A percentile compares a stretch with the other conserved stretches of the same genome.
Conservation (phyloP, 1,140 invertebrate genomes). For the Trichoplusia ni region DNA sequence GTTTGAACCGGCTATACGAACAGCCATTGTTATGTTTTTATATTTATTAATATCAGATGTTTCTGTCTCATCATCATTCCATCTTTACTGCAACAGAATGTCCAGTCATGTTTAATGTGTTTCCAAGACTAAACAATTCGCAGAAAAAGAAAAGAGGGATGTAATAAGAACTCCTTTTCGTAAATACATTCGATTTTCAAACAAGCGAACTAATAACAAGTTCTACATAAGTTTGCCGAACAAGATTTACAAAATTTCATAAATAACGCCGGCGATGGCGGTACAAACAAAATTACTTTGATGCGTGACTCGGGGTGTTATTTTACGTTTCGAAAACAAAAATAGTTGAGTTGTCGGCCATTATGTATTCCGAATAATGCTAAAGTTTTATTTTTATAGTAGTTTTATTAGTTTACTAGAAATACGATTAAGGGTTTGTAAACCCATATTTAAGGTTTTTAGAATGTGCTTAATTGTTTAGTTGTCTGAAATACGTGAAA, state of each 20-base stretch:
- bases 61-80: no score
- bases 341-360: neutral
- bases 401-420: neutral
- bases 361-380: neutral
- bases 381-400: neutral
- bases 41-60: no score
- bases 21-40: no score
- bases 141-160: no score
- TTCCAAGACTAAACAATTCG: no score
- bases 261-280: slow-evolving; percentile 15
- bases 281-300: slow-evolving; percentile 2
- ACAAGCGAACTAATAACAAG: neutral
- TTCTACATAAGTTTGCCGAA: slow-evolving; percentile 10
- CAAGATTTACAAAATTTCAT: slow-evolving; percentile 11
- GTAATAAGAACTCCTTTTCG: neutral
- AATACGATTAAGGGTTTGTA: no score
- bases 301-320: slow-evolving; percentile 3
- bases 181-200: neutral
- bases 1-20: no score
- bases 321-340: slow-evolving; percentile 7
- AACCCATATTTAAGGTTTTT: no score
- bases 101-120: no score
- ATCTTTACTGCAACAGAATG: no score
- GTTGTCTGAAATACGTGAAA: no score
- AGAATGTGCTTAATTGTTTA: no score